Conservation (phyloP, 2,888 invertebrate genomes). For the Neocrepidodera transversa region DNA sequence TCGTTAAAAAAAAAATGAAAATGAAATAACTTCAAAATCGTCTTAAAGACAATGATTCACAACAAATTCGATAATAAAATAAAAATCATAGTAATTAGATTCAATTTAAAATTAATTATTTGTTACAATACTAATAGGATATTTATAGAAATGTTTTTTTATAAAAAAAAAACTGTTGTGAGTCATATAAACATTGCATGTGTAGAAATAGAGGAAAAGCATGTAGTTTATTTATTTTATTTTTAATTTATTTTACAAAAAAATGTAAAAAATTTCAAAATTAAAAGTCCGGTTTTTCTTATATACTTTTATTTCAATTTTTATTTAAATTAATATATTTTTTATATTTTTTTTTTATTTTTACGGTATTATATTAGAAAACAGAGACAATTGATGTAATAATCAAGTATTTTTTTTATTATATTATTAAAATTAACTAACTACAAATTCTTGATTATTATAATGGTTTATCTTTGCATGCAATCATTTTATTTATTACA, state of each 20-base stretch:
- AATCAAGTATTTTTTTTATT: neutral
- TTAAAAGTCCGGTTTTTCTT: constrained; percentile 5
- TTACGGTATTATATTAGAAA: neutral
- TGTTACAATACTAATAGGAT: too few species aligned
- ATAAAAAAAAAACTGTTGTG: constrained; percentile 25
- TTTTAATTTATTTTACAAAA: constrained; percentile 33
- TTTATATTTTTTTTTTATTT: constrained; percentile 2
- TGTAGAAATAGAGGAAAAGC: constrained; percentile 46
- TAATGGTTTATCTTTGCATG: neutral
- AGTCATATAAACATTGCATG: constrained; percentile 43
- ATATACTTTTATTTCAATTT: constrained; percentile 7
- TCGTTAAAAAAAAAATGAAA: too few species aligned
- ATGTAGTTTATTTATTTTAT: constrained; percentile 42
- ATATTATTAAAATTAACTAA: neutral
- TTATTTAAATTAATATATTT: constrained; percentile 10
- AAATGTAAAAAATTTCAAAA: constrained; percentile 29
- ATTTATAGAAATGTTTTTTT: too few species aligned
- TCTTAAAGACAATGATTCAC: constrained; percentile 14
- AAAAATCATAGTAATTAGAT: neutral
- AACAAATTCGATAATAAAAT: constrained; percentile 4
- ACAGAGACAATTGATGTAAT: neutral
- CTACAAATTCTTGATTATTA: neutral
- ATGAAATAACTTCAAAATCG: constrained; percentile 16
- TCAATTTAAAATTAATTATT: constrained; percentile 2
- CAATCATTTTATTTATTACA: neutral